Base-by-base conservation (phyloP, 2,113 vertebrate genomes). In the Solea senegalensis region DNA sequence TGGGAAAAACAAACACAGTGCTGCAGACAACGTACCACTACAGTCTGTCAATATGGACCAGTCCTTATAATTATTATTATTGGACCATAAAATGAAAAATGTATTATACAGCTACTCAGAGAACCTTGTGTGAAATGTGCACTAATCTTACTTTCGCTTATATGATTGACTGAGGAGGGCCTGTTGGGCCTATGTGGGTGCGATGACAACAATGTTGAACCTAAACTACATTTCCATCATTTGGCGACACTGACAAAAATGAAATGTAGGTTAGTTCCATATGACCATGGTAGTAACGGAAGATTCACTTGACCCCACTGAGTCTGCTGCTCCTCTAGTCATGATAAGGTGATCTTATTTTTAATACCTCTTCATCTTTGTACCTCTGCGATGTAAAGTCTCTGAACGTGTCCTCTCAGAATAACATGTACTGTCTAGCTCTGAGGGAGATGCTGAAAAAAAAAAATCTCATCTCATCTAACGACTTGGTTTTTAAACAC, bases 381-480 rank as follows among this genome's bases (percentile, higher is more conserved):
- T 88, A 83, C 78, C 79, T 86, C 78, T 68, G 65, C 77, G 54
- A 81, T 80, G 55, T 86, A 65, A 79, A 70, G 50, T 81, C 51
- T 86, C 78, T 89, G 76, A 89, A 85, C 82, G 78, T 86, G 69
- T 86, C 69, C 56, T 57, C 74, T 84, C 50, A 51, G 49, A 62
- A 15, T 78, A 65, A 72, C 60, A 55, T 34, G 34, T 4, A 53
- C 34, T 63, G 57, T 79, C 59, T 46, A 16, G 52, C 69, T 71
- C 48, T 13, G 62, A 73, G 52, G 41, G 44, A 67, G 67, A 65
- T 43, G 3, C 48, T 48, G 67, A 52, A 27, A 48, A 48, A 46
- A 11, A 15, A 7, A 6, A 48, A 51, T 71, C 51, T 76, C 56
- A 50, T 51, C 16, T 64, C 55, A 28, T 66, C 62, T 74, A 74